phyloP scores from a whole-genome alignment of 2,113 vertebrate genomes.

The Pterophyllum scalare region DNA sequence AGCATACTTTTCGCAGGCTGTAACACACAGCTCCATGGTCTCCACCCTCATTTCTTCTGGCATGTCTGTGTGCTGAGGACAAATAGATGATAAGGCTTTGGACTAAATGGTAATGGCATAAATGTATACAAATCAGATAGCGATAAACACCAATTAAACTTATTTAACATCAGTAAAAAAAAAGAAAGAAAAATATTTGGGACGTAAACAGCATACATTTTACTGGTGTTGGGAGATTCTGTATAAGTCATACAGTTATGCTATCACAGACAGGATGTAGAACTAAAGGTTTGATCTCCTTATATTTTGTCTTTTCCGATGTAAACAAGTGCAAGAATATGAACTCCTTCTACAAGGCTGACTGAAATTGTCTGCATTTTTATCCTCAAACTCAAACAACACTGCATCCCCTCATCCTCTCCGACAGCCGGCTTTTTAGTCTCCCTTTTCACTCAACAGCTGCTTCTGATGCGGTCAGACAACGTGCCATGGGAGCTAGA shows the following conservation, averaged over 20 bases:
- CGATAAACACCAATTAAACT: neutral
- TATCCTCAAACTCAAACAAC: neutral
- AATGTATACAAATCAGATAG: neutral
- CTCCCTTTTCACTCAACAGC: no score
- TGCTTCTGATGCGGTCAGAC: neutral
- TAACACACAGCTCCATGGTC: constrained; percentile 96
- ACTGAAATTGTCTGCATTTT: no score
- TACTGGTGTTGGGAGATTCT: no score
- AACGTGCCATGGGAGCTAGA: neutral
- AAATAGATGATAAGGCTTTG: neutral
- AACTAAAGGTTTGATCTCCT: no score
- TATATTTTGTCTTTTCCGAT: no score
- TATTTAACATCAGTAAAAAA: no score
- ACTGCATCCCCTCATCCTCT: neutral
- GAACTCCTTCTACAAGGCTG: no score
- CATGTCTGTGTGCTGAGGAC: constrained; percentile 93
- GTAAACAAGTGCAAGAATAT: no score
- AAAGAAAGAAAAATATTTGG: no score
- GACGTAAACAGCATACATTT: no score
- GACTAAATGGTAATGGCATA: neutral
- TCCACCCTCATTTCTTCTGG: constrained; percentile 97
- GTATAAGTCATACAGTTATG: no score
- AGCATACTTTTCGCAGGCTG: constrained; percentile 81
- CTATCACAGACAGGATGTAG: no score
- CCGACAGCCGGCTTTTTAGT: neutral